Conservation (phyloP, 2,797 vertebrate species). For the Acipenser ruthenus region DNA sequence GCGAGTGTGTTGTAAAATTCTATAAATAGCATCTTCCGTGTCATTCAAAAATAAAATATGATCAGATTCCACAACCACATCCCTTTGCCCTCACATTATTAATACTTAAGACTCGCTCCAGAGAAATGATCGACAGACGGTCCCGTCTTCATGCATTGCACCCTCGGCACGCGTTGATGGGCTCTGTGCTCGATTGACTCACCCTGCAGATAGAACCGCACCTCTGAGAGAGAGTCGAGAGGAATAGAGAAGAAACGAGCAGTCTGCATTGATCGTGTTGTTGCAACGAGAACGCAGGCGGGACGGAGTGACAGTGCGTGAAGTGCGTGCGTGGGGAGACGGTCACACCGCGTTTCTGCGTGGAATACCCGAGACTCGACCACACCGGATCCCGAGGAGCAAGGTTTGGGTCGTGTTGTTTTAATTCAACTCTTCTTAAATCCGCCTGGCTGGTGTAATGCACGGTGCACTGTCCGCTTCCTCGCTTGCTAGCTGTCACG, state of each 20-base stretch:
- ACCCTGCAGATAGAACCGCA: conserved; percentile 11
- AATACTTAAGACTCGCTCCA: too few species aligned
- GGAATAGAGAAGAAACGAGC: conserved; percentile 5
- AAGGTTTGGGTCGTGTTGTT: background rate
- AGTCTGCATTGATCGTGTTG: background rate
- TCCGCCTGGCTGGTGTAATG: conserved; percentile 47
- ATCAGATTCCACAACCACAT: too few species aligned
- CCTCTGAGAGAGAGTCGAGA: conserved; percentile 10
- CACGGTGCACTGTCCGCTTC: conserved; percentile 16
- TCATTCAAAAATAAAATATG: too few species aligned
- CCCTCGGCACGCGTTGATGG: too few species aligned
- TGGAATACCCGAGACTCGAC: too few species aligned
- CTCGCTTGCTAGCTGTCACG: conserved; percentile 27
- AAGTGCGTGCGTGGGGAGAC: conserved; percentile 5
- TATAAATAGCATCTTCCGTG: too few species aligned
- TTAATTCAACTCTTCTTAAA: conserved; percentile 33
- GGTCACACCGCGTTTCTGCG: too few species aligned
- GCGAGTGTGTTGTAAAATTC: too few species aligned
- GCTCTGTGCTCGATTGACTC: conserved; percentile 11
- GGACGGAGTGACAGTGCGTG: conserved; percentile 7
- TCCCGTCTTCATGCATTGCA: conserved; percentile 1
- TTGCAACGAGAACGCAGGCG: background rate
- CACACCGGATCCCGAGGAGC: background rate
- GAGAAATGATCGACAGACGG: conserved; percentile 3
- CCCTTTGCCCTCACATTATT: too few species aligned